phyloP scores from a whole-genome alignment of 2,113 vertebrate genomes.

The Illadopsis cleaveri region DNA sequence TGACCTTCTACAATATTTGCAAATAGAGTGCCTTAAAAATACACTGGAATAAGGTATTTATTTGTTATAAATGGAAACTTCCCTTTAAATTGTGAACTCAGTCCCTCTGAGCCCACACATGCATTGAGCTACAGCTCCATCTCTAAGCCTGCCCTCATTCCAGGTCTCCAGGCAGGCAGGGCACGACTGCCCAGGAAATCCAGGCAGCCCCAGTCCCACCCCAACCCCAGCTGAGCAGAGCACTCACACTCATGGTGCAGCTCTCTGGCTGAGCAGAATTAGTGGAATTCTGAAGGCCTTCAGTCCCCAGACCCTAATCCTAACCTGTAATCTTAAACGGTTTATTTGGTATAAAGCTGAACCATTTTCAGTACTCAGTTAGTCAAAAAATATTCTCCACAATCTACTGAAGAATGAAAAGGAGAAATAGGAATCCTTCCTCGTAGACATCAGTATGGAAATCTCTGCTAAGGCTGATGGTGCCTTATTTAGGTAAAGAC shows the following conservation, averaged over 20 bases:
- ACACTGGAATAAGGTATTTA: not conserved
- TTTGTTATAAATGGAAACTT: not conserved
- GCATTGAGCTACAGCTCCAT: not conserved
- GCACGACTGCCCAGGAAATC: accelerated
- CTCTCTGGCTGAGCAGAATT: not conserved
- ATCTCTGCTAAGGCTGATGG: not conserved
- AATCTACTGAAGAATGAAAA: not conserved
- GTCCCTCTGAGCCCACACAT: not conserved
- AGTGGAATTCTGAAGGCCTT: not conserved
- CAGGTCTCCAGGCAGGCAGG: not conserved
- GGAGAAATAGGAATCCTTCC: not conserved
- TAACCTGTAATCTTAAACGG: not conserved
- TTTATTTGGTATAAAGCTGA: not conserved
- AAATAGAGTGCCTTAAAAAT: not conserved
- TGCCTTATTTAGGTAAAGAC: not conserved
- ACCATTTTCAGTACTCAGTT: not conserved
- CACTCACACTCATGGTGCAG: accelerated
- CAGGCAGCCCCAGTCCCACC: not conserved
- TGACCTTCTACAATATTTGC: not conserved
- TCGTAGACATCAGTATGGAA: not conserved
- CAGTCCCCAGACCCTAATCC: not conserved
- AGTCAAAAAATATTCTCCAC: not conserved
- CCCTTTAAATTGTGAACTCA: not conserved
- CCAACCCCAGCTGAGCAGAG: not conserved
- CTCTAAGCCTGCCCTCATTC: not conserved